Evolutionary conservation across 2,888 invertebrate genomes (phyloP), one percentile per base, ranked within the genome.

Genomic region (Dascillus cervinus): DNA sequence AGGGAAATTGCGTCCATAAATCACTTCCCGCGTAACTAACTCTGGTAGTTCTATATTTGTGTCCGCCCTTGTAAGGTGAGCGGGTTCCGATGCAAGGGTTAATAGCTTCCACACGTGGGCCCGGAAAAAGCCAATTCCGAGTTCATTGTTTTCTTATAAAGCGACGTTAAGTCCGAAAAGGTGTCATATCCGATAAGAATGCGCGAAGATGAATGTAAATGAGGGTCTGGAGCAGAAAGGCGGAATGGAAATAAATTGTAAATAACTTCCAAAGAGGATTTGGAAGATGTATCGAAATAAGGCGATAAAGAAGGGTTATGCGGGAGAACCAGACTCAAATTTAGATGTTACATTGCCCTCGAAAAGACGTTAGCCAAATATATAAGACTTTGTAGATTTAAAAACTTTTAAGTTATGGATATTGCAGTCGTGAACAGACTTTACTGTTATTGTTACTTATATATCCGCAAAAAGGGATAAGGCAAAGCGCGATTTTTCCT

Each of bases 221-320:
- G 46, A 49, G 43, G 46, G 41, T 46, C 37, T 37, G 42, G 44
- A 41, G 41, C 47, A 41, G 43, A 41, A 47, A 45, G 37, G 43
- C 43, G 41, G 35, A 41, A 42, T 35, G 39, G 34, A 47, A 50
- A 55, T 58, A 60, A 60, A 58, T 60, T 53, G 51, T 47, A 50
- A 48, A 52, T 56, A 52, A 53, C 53, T 52, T 51, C 53, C 54
- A 51, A 51, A 55, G 55, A 52, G 58, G 58, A 60, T 59, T 57
- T 53, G 47, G 56, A 55, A 58, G 60, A 60, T 59, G 53, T 61
- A 60, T 60, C 56, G 58, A 52, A 58, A 58, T 55, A 56, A 50
- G 53, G 54, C 52, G 50, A 58, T 61, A 62, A 60, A 61, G 58
- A 61, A 61, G 58, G 58, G 58, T 60, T 62, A 60, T 53, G 48